Conservation (phyloP, 2,797 vertebrate species). For the Pteropus rufus region DNA sequence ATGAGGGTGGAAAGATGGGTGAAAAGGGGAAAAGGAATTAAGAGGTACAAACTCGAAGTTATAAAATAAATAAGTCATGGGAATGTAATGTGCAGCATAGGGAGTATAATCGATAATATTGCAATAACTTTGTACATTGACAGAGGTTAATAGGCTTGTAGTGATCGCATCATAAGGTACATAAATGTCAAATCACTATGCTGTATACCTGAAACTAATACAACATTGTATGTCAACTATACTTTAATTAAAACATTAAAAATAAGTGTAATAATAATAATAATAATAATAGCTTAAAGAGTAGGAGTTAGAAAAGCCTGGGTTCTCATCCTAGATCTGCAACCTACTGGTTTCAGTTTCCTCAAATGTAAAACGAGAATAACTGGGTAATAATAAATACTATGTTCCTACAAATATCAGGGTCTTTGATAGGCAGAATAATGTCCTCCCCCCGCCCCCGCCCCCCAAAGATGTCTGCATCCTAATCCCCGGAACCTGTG, state of each 20-base stretch:
- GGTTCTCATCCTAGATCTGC: background rate
- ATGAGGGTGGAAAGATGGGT: background rate
- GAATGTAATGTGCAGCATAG: background rate
- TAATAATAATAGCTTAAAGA: background rate
- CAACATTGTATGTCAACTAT: background rate
- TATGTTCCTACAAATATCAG: background rate
- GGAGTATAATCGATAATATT: background rate
- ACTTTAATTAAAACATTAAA: background rate
- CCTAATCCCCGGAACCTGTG: background rate
- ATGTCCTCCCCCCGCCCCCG: rapidly evolving
- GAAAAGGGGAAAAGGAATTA: background rate
- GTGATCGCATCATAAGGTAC: background rate
- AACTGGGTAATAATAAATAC: background rate
- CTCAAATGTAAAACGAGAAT: background rate
- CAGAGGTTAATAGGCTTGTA: background rate
- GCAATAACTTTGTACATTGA: background rate
- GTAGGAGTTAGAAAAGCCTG: background rate
- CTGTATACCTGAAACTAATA: background rate
- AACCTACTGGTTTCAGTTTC: background rate
- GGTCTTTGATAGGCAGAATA: background rate
- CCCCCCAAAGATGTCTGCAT: background rate
- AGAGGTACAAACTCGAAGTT: background rate
- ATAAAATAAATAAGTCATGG: background rate
- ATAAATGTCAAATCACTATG: background rate
- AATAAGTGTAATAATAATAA: background rate